Conservation (phyloP, 2,113 vertebrate species). For the Abramis brama region DNA sequence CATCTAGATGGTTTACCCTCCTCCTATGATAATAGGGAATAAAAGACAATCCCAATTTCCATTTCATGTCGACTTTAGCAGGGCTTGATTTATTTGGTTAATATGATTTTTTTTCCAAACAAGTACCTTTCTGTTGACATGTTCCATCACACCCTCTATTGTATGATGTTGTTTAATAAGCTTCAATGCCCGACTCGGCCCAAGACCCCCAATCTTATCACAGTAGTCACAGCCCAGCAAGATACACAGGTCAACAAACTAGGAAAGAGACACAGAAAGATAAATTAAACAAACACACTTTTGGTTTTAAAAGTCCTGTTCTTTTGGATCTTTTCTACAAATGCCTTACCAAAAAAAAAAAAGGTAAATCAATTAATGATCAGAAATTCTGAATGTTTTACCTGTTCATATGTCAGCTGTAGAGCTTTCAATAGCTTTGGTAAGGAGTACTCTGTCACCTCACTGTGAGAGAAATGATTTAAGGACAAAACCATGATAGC, state of each 20-base stretch:
- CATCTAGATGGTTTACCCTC: too few relatives aligned
- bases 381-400: constrained; percentile 50
- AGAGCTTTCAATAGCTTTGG: constrained; percentile 73
- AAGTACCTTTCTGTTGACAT: constrained; percentile 74
- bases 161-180: constrained; percentile 77
- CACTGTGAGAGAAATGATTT: constrained; percentile 61
- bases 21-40: too few relatives aligned
- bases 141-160: constrained; percentile 75
- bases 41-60: too few relatives aligned
- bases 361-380: background rate
- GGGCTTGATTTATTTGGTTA: background rate
- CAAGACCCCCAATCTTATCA: constrained; percentile 77
- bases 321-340: background rate
- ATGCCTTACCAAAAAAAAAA: background rate
- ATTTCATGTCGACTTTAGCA: background rate
- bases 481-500: background rate
- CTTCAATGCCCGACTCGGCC: constrained; percentile 75
- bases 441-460: constrained; percentile 77
- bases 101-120: background rate
- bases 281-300: background rate
- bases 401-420: constrained; percentile 74
- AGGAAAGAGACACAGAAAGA: constrained; percentile 21
- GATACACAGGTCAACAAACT: constrained; percentile 87
- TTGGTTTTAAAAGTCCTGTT: background rate
- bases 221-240: constrained; percentile 85